phyloP scores from a whole-genome alignment of 2,113 vertebrate species.

The Gulo gulo region DNA sequence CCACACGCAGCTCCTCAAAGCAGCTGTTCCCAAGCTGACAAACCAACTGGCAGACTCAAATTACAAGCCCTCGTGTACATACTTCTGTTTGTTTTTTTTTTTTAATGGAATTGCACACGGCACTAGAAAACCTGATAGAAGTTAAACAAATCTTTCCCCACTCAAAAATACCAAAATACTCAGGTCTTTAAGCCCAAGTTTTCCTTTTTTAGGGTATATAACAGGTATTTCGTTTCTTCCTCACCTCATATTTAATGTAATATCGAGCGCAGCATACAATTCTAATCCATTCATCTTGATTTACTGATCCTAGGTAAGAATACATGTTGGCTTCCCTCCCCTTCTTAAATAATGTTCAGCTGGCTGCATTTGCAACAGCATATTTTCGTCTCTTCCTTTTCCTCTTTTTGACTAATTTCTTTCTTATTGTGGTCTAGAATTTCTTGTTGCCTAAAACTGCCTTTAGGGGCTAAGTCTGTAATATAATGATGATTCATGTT shows the following conservation, averaged over 20 bases:
- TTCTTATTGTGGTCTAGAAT: not conserved
- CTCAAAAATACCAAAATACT: not conserved
- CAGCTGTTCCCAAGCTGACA: not conserved
- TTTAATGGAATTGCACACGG: not conserved
- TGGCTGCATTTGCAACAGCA: not conserved
- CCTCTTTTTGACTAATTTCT: not conserved
- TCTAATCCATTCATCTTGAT: not conserved
- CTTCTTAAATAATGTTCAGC: not conserved
- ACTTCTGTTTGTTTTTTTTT: constrained; percentile 37
- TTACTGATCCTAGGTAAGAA: not conserved
- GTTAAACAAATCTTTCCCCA: not conserved
- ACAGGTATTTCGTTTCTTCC: not conserved
- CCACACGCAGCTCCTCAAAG: not conserved
- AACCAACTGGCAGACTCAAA: constrained; percentile 36
- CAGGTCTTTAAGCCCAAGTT: not conserved
- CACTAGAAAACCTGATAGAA: not conserved
- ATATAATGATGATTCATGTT: not conserved
- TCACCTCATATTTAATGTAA: not conserved
- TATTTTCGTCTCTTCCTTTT: not conserved
- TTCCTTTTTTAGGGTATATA: not conserved
- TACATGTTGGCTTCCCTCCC: not conserved
- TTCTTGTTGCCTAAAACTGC: not conserved
- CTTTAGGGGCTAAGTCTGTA: not conserved
- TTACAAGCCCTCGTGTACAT: not conserved
- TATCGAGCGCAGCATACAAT: not conserved